Conservation (phyloP, 2,797 vertebrate species). For the Pteronotus mesoamericanus region DNA sequence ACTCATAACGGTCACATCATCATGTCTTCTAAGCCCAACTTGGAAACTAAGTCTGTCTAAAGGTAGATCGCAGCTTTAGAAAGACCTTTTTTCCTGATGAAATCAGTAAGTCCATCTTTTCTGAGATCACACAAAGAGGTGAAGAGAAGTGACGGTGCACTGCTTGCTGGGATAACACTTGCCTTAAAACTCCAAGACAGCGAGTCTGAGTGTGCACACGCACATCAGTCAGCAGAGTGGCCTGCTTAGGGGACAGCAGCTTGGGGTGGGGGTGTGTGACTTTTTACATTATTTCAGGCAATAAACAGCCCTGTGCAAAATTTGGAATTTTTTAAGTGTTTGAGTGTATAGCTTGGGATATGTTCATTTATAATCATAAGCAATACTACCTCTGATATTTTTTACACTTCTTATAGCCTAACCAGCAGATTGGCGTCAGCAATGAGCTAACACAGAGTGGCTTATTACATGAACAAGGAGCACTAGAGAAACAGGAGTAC, state of each 20-base stretch:
- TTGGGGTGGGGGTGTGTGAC: background rate
- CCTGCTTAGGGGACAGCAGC: background rate
- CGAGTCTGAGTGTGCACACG: background rate
- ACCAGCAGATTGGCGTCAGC: background rate
- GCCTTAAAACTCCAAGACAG: constrained; percentile 45
- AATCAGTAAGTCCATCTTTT: constrained; percentile 11
- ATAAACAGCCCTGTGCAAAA: background rate
- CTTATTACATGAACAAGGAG: background rate
- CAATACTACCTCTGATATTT: background rate
- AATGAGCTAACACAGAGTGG: background rate
- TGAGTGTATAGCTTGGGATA: background rate
- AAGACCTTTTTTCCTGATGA: constrained; percentile 24
- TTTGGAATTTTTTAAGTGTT: background rate
- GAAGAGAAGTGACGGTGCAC: constrained; percentile 47
- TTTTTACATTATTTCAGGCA: background rate
- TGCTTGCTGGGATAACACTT: constrained; percentile 55
- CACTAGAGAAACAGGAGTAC: background rate
- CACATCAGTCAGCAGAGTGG: background rate
- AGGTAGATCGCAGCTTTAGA: background rate
- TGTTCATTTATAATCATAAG: background rate
- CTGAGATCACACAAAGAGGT: constrained; percentile 20
- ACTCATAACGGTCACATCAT: background rate
- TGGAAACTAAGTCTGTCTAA: background rate
- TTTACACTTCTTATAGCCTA: background rate
- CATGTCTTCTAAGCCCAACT: background rate